Evolutionary conservation across 2,113 vertebrate species (phyloP), one percentile per base, ranked within the genome.

Genomic region (Clupea harengus): DNA sequence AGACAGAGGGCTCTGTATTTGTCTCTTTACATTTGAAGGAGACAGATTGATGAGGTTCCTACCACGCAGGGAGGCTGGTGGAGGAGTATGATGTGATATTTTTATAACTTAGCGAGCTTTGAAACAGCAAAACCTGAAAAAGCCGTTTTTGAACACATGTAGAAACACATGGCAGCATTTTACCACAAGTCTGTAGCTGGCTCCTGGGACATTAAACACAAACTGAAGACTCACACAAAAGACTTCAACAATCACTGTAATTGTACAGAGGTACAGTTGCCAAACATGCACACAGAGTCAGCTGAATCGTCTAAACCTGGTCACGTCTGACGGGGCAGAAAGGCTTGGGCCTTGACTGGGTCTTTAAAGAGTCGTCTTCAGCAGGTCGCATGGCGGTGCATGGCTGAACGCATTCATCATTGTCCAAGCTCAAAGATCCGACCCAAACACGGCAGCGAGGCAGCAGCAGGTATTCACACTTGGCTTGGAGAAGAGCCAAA

Each of bases 381-480:
- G 89, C 89, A 81, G 64, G n/a, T 32, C 28, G 90, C 88, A n/a
- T n/a, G n/a, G n/a, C 83, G 75, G 83, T 88, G 82, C 86, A 45
- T 32, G 84, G 88, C 50, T 50, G 32, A 64, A 57, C 57, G 88
- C 85, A 82, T 84, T 84, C 67, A 54, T 83, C 83, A 84, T 86
- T 60, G 81, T 83, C 81, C n/a, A 46, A n/a, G 18, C 54, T 18
- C 64, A 85, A 82, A 88, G 87, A 87, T 88, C 83, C 64, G 86
- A 72, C 84, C 84, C 87, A 89, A 85, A 87, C 85, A 87, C 81
- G 64, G 86, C 85, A 50, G 57, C 0, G 86, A 64, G 57, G 81
- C 82, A 20, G 81, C 82, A 20, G 89, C 90, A 91, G 91, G 88
- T 89, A 90, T 88, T 87, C 87, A 81, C 88, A 85, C 86, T 84